Conservation (phyloP, 2,888 invertebrate genomes). For the Nomada goodeniana region DNA sequence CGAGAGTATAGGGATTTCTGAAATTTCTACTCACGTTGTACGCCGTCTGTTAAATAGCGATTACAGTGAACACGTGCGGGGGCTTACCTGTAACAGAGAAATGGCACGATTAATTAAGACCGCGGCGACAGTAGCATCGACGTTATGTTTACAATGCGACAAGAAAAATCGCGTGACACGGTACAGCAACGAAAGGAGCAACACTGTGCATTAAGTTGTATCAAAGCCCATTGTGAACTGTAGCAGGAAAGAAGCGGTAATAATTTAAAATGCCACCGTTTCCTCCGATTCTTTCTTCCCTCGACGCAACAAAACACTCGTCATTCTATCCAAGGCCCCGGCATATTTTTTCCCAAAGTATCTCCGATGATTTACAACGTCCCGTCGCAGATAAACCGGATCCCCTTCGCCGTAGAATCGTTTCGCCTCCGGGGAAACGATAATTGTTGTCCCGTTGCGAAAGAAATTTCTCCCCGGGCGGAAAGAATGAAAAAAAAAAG, state of each 20-base stretch:
- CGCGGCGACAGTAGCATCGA: background rate
- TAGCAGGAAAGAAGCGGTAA: no score
- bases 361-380: constrained; percentile 1
- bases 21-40: constrained; percentile 25
- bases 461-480: no score
- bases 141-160: no score
- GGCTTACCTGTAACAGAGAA: constrained; percentile 46
- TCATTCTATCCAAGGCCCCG: background rate
- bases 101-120: background rate
- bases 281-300: background rate
- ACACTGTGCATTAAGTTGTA: no score
- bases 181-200: no score
- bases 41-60: constrained; percentile 1
- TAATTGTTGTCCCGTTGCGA: no score
- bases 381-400: constrained; percentile 1
- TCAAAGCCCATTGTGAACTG: no score
- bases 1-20: no score
- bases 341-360: constrained; percentile 2
- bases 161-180: no score
- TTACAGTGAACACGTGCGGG: constrained; percentile 5
- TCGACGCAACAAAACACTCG: background rate
- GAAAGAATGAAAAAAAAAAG: no score
- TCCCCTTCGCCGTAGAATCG: background rate
- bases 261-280: background rate
- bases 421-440: no score